Evolutionary conservation across 1,140 invertebrate species (phyloP).

Genomic region (Pogonognathellus flavescens): DNA sequence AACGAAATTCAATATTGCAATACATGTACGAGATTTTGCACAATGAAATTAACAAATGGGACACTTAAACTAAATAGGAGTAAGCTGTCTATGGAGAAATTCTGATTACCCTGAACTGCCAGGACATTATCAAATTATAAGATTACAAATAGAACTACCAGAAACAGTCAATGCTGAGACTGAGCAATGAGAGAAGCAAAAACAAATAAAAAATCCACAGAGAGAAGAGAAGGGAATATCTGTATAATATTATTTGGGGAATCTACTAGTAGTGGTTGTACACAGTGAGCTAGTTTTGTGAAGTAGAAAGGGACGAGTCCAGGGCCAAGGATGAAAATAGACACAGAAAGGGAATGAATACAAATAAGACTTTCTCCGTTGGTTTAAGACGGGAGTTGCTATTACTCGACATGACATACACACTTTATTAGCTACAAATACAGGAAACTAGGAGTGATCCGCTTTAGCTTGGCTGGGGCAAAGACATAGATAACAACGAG

Average conservation of each 20-base stretch:
- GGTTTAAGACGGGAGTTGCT: constrained; percentile 4
- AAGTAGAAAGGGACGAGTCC: background rate
- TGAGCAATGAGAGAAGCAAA: too few species aligned
- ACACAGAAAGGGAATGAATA: constrained; percentile 8
- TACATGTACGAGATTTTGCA: too few species aligned
- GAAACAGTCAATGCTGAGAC: too few species aligned
- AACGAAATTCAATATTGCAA: too few species aligned
- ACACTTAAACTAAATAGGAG: too few species aligned
- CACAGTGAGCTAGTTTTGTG: background rate
- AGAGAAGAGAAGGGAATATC: too few species aligned
- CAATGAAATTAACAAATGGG: too few species aligned
- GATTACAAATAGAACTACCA: too few species aligned
- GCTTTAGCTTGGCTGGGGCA: background rate
- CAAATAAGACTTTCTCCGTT: constrained; percentile 15
- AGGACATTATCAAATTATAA: too few species aligned
- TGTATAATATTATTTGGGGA: background rate
- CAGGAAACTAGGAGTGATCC: constrained; percentile 12
- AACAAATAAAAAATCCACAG: background rate
- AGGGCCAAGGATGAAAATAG: constrained; percentile 1
- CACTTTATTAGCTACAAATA: constrained; percentile 10
- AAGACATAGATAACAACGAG: background rate
- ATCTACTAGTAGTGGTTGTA: too few species aligned
- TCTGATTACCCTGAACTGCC: too few species aligned
- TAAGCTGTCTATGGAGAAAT: too few species aligned
- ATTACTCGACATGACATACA: background rate